Evolutionary conservation across 1,140 invertebrate species (phyloP), one percentile per base, ranked within the genome.

Genomic region (Neelides sp.): DNA sequence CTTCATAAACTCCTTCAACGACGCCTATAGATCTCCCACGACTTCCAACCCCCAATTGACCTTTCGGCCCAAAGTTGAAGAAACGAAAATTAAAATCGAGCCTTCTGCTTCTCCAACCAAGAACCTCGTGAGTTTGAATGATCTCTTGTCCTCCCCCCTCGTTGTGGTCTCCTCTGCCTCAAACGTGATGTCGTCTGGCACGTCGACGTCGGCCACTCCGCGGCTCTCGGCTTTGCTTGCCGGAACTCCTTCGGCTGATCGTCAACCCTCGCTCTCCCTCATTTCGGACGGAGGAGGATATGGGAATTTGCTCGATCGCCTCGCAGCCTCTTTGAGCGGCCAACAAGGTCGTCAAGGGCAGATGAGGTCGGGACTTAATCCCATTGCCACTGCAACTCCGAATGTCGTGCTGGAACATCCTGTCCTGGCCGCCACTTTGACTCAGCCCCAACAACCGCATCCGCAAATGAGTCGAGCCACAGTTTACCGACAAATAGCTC

Each of bases 301-400:
- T 48, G 54, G 58, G 10, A 60, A 40, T 23, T 36, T 60, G 13
- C 30, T 60, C 22, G 58, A 60, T 30, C 17, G 58, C 15, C 47
- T 59, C 8, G 40, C 52, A 24, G 52, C 53, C 2, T 56, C 54
- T 12, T 28, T 49, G 26, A 41, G 32, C n/a, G 48, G 53, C 46
- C 51, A 50, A 17, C 50, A 48, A 17, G 27, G 20, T 19, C 37
- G 19, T 28, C 23, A 34, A 17, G 45, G 17, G 40, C 26, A 40
- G 27, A 39, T 39, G 20, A 15, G 58, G 12, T 40, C 49, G 8
- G 58, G 48, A 27, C 50, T 61, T 0, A 55, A 55, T 40, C 54
- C 58, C n/a, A 61, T 57, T 34, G 58, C 58, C 3, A 49, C 58
- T n/a, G 58, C 58, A 0, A 61, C 58, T 17, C 58, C 58, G 19